Base-by-base conservation (phyloP, 2,113 vertebrate genomes). In the Brachyhypopomus occidentalis region DNA sequence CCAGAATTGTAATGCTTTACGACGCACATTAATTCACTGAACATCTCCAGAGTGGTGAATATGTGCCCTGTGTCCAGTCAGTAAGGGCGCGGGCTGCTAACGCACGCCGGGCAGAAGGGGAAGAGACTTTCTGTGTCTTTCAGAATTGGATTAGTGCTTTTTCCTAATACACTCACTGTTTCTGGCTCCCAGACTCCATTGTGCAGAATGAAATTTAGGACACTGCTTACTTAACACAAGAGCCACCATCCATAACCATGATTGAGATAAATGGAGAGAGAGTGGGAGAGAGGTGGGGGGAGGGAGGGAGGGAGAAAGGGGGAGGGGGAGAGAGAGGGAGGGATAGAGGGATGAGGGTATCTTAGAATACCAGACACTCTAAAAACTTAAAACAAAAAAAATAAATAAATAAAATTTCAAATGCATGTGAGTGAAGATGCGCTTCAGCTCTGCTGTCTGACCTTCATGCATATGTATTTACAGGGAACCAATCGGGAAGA, bases 401-500 rank as follows among this genome's bases (percentile, higher is more conserved):
- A 38, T 38, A 38, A 38, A 38, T 38, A 9, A 48, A 52, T 14
- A 14, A 52, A 52, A 52, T 11, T 14, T 14, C 9, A 14, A 52
- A 52, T 52, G 45, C 45, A 14, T 52, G 45, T 12, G 45, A 52
- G 12, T 11, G 12, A 52, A 2, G 2, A 12, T 52, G 9, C 12
- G 9, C 9, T 11, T 11, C 45, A 52, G 27, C n/a, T 69, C 34
- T 36, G 20, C 17, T 12, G 69, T 17, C 38, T 89, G 73, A 85
- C 55, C 60, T 38, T 75, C 30, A 30, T 30, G 30, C 1, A 30
- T 30, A 30, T 87, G 14, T 89, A 20, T 88, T 81, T 75, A 71
- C 91, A 99, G 97, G 89, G 97, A 99, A 75, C 95, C 95, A 67
- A 91, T 95, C 73, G 96, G 95, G 80, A 98, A 96, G 92, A 98